phyloP scores from a whole-genome alignment of 2,113 vertebrate genomes.

The Sinocyclocheilus anshuiensis region DNA sequence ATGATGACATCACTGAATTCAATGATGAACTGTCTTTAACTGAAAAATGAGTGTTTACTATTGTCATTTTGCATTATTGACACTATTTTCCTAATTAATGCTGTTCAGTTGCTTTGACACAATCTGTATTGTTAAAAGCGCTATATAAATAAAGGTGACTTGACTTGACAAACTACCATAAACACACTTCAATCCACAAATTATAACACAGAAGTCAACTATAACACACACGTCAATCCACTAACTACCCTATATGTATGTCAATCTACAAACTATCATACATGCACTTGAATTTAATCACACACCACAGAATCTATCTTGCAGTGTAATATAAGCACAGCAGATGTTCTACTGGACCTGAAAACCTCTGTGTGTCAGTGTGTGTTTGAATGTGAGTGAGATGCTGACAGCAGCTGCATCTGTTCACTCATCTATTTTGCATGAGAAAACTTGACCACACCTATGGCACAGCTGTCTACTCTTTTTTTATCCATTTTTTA shows the following conservation, averaged over 20 bases:
- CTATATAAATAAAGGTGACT: too few species aligned
- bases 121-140: too few species aligned
- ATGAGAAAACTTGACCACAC: slow-evolving; percentile 29
- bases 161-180: neutral
- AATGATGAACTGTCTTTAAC: too few species aligned
- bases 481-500: neutral
- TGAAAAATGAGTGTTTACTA: too few species aligned
- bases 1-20: too few species aligned
- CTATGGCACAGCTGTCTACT: neutral
- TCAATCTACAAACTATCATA: neutral
- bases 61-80: too few species aligned
- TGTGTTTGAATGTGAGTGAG: neutral
- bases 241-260: neutral
- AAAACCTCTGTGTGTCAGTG: neutral
- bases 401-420: slow-evolving; percentile 37
- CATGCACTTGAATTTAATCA: neutral
- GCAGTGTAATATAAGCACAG: neutral
- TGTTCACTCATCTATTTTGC: slow-evolving; percentile 41
- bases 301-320: neutral
- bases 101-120: too few species aligned
- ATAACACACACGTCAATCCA: neutral
- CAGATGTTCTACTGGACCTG: slow-evolving; percentile 29
- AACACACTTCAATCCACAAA: neutral
- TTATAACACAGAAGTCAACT: neutral
- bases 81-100: too few species aligned